A percentile compares a stretch with the other conserved stretches of the same genome.
These are phyloP conservation scores for Tetramorium alpestre DNA, from an alignment of 1,140 invertebrate genomes.

Conservation along the genomic window DNA sequence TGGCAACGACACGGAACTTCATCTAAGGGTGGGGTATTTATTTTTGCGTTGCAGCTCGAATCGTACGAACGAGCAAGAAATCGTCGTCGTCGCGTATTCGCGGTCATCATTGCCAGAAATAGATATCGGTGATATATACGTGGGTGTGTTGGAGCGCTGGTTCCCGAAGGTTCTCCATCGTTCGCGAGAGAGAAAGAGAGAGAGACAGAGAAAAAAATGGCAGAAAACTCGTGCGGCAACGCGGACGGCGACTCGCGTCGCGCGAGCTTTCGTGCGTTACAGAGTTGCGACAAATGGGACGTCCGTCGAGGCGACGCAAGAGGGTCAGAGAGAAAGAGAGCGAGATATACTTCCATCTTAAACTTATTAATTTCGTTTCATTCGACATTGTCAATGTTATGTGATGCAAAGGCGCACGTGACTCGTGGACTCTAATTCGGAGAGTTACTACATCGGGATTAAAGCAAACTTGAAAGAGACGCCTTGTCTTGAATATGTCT, in stretches of 20 bases:
- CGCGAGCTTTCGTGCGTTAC: too few relatives aligned
- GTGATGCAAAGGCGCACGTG: neutral
- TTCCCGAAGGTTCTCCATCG: neutral
- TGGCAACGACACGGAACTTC: conserved; percentile 25
- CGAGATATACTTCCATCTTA: too few relatives aligned
- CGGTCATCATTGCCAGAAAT: conserved; percentile 77
- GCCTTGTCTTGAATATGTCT: too few relatives aligned
- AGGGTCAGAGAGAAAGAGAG: too few relatives aligned
- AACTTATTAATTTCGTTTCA: too few relatives aligned
- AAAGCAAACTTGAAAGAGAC: too few relatives aligned
- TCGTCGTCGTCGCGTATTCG: conserved; percentile 68
- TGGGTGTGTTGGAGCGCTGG: conserved; percentile 69
- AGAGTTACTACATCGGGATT: too few relatives aligned
- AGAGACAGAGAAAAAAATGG: conserved; percentile 46
- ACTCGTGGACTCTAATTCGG: neutral
- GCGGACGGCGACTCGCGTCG: neutral
- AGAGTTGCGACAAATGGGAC: too few relatives aligned
- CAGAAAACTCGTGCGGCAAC: neutral
- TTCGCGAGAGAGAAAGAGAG: too few relatives aligned
- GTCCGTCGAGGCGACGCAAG: too few relatives aligned
- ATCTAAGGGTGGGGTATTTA: conserved; percentile 65
- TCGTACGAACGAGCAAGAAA: conserved; percentile 46
- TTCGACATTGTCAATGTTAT: too few relatives aligned
- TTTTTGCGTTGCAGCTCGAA: conserved; percentile 70
- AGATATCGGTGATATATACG: conserved; percentile 71